Evolutionary conservation across 2,113 vertebrate genomes (phyloP).

Genomic region (cattle (Bos taurus)): DNA sequence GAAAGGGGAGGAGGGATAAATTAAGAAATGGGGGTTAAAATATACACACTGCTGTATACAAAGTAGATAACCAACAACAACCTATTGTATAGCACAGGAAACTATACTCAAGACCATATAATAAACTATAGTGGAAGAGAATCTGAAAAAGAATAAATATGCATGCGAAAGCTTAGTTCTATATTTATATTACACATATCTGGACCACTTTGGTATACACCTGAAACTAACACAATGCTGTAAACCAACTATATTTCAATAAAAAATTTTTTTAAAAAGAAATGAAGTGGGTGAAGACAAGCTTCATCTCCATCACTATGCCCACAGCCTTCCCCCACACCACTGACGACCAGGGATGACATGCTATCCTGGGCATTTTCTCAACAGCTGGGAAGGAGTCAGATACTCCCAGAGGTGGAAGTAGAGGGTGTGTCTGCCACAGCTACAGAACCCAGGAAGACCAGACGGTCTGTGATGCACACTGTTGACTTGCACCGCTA

Average conservation of each 20-base stretch:
- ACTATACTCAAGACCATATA: not conserved
- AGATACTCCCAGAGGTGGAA: not conserved
- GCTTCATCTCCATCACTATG: rapidly evolving
- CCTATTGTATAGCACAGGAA: not conserved
- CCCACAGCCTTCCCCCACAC: rapidly evolving
- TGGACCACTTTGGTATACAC: not conserved
- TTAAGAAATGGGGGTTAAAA: not conserved
- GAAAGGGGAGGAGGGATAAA: not conserved
- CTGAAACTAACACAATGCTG: not conserved
- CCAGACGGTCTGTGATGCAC: rapidly evolving
- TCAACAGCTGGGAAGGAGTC: not conserved
- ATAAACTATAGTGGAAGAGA: not conserved
- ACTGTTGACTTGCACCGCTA: rapidly evolving
- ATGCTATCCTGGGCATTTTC: not conserved
- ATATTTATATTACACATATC: not conserved
- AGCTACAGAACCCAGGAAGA: too few relatives aligned
- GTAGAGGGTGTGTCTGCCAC: rapidly evolving
- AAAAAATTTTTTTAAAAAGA: not conserved
- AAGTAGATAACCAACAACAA: not conserved
- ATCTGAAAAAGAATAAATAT: not conserved
- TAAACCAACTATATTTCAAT: not conserved
- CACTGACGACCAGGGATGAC: rapidly evolving
- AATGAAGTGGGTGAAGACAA: not conserved
- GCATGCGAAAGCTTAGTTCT: not conserved
- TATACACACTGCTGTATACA: not conserved